These are phyloP conservation scores for Luperina testacea DNA, from an alignment of 2,888 invertebrate genomes.

Conservation along the genomic window DNA sequence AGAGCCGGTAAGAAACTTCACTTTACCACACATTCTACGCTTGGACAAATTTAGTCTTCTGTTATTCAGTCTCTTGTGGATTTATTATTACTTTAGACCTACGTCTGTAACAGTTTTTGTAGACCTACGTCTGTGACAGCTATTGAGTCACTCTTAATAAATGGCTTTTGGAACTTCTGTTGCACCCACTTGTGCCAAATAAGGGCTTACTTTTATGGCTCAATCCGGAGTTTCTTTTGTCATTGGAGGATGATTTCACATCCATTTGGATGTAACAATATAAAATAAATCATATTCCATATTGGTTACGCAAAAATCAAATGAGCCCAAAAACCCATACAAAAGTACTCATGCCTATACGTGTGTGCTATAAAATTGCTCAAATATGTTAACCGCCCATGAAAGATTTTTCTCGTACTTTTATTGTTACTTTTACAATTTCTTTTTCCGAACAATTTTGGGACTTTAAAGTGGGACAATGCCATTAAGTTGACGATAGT, in stretches of 20 bases:
- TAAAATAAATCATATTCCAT: not conserved
- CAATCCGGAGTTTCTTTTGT: slow-evolving; percentile 40
- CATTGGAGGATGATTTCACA: slow-evolving; percentile 31
- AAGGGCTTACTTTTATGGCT: slow-evolving; percentile 43
- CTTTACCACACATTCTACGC: not conserved
- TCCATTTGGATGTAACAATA: slow-evolving; percentile 2
- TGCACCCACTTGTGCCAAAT: slow-evolving; percentile 44
- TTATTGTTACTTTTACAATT: slow-evolving; percentile 32
- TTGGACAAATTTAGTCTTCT: slow-evolving; percentile 7
- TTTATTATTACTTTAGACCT: slow-evolving; percentile 57
- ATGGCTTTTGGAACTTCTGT: slow-evolving; percentile 45
- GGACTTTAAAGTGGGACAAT: slow-evolving; percentile 49
- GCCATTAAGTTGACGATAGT: slow-evolving; percentile 48
- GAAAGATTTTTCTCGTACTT: slow-evolving; percentile 38
- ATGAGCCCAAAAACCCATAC: slow-evolving; percentile 12
- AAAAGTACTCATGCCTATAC: not conserved
- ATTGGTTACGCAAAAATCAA: not conserved
- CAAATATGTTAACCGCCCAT: slow-evolving; percentile 1
- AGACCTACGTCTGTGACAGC: slow-evolving; percentile 65
- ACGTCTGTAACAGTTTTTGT: slow-evolving; percentile 66
- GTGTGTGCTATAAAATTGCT: slow-evolving; percentile 20
- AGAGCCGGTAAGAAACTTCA: no score
- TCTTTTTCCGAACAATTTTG: slow-evolving; percentile 49
- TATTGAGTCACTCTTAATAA: slow-evolving; percentile 49
- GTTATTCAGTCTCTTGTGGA: not conserved